phyloP scores from a whole-genome alignment of 2,888 invertebrate species.

The Drosophila aldrichi region DNA sequence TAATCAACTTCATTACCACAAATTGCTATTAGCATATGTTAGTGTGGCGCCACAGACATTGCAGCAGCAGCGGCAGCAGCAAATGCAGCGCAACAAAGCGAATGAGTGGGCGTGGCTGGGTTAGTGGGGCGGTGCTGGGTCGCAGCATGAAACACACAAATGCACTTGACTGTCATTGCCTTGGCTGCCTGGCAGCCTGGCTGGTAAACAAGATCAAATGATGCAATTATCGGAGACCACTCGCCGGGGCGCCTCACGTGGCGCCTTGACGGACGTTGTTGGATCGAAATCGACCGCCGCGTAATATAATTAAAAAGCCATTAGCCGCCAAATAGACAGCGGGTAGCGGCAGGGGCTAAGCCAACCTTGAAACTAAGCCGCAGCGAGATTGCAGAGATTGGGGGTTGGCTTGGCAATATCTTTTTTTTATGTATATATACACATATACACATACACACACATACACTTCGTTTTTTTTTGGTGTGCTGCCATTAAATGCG shows the following conservation, averaged over 20 bases:
- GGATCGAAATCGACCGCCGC: slow-evolving; percentile 65
- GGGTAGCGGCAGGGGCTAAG: slow-evolving; percentile 3
- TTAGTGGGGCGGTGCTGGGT: no score
- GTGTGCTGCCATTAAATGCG: slow-evolving; percentile 61
- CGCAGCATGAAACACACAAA: slow-evolving; percentile 37
- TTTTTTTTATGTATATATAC: slow-evolving; percentile 7
- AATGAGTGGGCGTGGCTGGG: not conserved
- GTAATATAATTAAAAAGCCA: slow-evolving; percentile 80
- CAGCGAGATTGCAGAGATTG: not conserved
- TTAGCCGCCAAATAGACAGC: slow-evolving; percentile 66
- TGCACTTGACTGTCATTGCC: slow-evolving; percentile 59
- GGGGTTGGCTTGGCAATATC: slow-evolving; percentile 21
- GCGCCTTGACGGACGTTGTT: slow-evolving; percentile 10
- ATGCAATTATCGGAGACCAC: slow-evolving; percentile 68
- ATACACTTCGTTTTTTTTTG: slow-evolving; percentile 3
- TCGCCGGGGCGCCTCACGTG: slow-evolving; percentile 16
- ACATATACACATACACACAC: not conserved
- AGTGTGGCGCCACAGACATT: slow-evolving; percentile 63
- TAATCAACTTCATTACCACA: slow-evolving; percentile 82
- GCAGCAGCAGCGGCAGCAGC: slow-evolving; percentile 9
- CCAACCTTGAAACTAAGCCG: slow-evolving; percentile 64
- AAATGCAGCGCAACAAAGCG: slow-evolving; percentile 9
- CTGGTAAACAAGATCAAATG: slow-evolving; percentile 68
- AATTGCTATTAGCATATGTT: slow-evolving; percentile 82
- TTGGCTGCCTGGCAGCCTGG: slow-evolving; percentile 22